phyloP scores from a whole-genome alignment of 2,113 vertebrate genomes.

The Pluvialis apricaria region DNA sequence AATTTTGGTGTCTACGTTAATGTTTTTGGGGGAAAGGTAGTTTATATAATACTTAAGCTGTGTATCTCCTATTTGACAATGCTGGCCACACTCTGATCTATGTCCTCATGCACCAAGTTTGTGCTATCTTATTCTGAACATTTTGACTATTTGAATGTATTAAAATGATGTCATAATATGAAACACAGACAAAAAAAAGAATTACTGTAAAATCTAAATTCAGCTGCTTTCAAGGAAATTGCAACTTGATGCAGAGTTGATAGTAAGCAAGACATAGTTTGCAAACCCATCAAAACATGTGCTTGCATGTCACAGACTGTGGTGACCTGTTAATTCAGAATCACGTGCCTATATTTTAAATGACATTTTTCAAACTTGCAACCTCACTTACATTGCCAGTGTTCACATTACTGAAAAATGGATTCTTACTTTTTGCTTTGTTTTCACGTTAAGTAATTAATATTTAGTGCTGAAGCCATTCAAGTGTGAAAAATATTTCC shows the following conservation, averaged over 20 bases:
- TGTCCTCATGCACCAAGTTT: conserved; percentile 66
- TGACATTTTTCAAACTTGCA: not conserved
- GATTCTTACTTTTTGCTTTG: not conserved
- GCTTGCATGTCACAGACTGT: conserved; percentile 48
- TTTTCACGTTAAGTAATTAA: not conserved
- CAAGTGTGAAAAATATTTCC: conserved; percentile 14
- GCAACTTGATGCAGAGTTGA: conserved; percentile 55
- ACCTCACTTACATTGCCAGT: conserved; percentile 30
- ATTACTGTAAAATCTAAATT: conserved; percentile 62
- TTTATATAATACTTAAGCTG: conserved; percentile 69
- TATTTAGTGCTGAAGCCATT: conserved; percentile 25
- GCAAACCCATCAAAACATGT: conserved; percentile 28
- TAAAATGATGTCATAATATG: conserved; percentile 56
- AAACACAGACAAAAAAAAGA: conserved; percentile 22
- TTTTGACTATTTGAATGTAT: conserved; percentile 81
- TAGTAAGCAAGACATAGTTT: conserved; percentile 22
- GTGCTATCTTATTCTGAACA: conserved; percentile 68
- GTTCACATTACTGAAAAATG: not conserved
- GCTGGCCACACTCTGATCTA: conserved; percentile 73
- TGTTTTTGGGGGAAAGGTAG: conserved; percentile 38
- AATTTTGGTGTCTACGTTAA: conserved; percentile 72
- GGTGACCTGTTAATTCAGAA: conserved; percentile 45
- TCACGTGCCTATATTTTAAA: conserved; percentile 70
- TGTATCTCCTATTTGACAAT: conserved; percentile 67
- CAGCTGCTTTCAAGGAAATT: conserved; percentile 65